These are phyloP conservation scores for Halesus radiatus DNA, from an alignment of 1,140 invertebrate genomes.

Conservation along the genomic window DNA sequence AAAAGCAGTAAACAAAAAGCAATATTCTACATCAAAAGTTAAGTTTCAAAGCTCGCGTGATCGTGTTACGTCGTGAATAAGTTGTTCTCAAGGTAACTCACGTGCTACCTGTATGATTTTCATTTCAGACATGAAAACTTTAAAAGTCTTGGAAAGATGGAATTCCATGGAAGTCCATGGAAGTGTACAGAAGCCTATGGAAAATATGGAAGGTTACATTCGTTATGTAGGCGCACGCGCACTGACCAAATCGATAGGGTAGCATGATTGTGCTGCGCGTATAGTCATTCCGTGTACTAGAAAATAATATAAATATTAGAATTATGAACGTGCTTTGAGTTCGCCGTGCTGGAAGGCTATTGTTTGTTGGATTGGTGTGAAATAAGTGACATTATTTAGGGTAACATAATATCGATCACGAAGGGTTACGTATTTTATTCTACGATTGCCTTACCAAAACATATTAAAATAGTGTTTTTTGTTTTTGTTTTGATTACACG, in stretches of 20 bases:
- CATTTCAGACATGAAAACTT: slow-evolving; percentile 1
- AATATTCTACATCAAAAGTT: neutral
- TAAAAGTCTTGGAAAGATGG: neutral
- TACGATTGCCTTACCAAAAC: no score
- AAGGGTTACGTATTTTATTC: no score
- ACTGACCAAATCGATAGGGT: slow-evolving; percentile 5
- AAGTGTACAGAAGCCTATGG: neutral
- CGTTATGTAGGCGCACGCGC: slow-evolving; percentile 11
- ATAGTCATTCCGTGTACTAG: no score
- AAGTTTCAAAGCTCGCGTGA: neutral
- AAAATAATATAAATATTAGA: no score
- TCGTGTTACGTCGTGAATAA: neutral
- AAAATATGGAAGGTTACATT: slow-evolving; percentile 1
- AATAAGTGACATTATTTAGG: no score
- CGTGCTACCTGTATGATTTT: neutral
- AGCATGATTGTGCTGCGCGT: slow-evolving; percentile 4
- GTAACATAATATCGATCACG: no score
- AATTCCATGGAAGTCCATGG: no score
- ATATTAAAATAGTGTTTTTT: no score
- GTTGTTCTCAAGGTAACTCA: neutral
- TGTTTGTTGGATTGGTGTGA: no score
- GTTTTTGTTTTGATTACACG: no score
- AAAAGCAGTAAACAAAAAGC: neutral
- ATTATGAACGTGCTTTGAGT: neutral
- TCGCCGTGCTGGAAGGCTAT: no score